These are phyloP conservation scores for Anarhynchus alexandrinus DNA, from an alignment of 2,113 vertebrate genomes.

Conservation along the genomic window DNA sequence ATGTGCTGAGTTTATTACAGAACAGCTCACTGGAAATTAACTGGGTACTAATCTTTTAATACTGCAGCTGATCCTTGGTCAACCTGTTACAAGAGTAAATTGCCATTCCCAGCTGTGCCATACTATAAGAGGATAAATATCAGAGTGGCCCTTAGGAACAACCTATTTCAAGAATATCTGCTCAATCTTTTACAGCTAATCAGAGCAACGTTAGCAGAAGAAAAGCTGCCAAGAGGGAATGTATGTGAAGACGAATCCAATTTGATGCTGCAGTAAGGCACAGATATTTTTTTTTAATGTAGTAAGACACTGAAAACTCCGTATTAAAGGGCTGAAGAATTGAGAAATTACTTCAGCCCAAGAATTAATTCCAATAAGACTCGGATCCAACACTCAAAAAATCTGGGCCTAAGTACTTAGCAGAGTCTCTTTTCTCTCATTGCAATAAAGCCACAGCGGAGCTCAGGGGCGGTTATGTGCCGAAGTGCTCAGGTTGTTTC, in stretches of 20 bases:
- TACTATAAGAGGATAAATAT: slow-evolving; percentile 16
- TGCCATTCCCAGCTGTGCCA: slow-evolving; percentile 52
- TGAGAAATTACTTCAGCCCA: background rate
- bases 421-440: background rate
- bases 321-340: background rate
- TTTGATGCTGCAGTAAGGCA: background rate
- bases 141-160: background rate
- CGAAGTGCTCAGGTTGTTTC: background rate
- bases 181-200: slow-evolving; percentile 7
- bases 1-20: background rate
- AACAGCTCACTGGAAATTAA: slow-evolving; percentile 37
- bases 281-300: background rate
- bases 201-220: background rate
- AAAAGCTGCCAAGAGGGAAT: background rate
- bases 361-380: background rate
- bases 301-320: background rate
- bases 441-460: background rate
- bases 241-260: background rate
- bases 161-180: slow-evolving; percentile 8
- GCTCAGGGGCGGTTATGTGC: rapidly evolving
- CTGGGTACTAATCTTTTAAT: slow-evolving; percentile 52
- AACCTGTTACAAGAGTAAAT: slow-evolving; percentile 44
- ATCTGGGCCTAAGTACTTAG: background rate
- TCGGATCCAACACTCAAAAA: background rate
- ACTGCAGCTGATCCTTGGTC: slow-evolving; percentile 46